phyloP scores from a whole-genome alignment of 53 echinoderm and acorn worm genomes.

The Henricia sp. region DNA sequence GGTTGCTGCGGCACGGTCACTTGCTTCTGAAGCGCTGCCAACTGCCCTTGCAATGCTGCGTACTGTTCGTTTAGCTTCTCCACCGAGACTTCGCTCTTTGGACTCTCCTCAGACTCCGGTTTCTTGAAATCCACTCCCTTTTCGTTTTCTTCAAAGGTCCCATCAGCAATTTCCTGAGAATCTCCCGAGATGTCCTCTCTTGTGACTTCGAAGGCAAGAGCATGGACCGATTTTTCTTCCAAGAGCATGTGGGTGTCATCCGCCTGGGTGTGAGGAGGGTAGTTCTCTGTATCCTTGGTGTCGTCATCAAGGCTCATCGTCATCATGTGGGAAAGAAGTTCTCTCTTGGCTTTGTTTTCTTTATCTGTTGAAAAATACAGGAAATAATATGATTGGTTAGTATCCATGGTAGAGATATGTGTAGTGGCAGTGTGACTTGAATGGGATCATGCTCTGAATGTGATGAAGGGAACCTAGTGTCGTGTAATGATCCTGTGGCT shows the following conservation, averaged over 20 bases:
- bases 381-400: no score
- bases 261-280: conserved; percentile 81
- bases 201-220: conserved; percentile 58
- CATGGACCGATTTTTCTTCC: conserved; percentile 85
- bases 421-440: no score
- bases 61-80: conserved; percentile 82
- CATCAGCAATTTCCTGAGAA: not conserved
- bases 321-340: conserved; percentile 72
- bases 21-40: conserved; percentile 68
- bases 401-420: no score
- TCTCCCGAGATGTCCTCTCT: conserved; percentile 31
- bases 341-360: conserved; percentile 41
- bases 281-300: conserved; percentile 80
- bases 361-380: conserved; percentile 25
- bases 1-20: conserved; percentile 63
- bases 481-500: no score
- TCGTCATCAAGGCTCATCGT: conserved; percentile 86
- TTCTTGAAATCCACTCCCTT: conserved; percentile 6
- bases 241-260: conserved; percentile 72
- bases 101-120: conserved; percentile 24
- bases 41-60: conserved; percentile 77
- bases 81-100: not conserved
- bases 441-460: no score
- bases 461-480: no score
- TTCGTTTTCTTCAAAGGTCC: conserved; percentile 20